Percentiles rank a stretch among this genome's conserved stretches.
Conservation (phyloP, 2,888 invertebrate species). For the Acanthopleura granulata region DNA sequence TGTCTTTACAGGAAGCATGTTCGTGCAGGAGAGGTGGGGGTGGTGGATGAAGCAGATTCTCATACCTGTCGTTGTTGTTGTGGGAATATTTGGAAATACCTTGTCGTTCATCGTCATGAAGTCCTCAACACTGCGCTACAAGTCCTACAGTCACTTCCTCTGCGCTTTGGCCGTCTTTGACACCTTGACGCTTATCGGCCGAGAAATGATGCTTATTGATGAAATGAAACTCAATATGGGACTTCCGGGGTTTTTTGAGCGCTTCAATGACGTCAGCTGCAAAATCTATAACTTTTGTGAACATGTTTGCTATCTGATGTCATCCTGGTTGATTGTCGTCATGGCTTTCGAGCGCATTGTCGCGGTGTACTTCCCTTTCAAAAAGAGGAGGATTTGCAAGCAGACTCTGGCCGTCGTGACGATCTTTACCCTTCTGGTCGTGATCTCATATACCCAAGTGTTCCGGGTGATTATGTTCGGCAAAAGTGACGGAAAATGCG, state of each 20-base stretch:
- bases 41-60: slow-evolving; percentile 57
- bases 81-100: slow-evolving; percentile 63
- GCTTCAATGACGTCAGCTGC: slow-evolving; percentile 51
- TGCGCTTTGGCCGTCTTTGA: slow-evolving; percentile 61
- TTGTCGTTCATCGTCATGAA: slow-evolving; percentile 62
- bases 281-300: slow-evolving; percentile 57
- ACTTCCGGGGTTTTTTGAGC: slow-evolving; percentile 32
- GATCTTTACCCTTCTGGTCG: slow-evolving; percentile 48
- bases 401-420: slow-evolving; percentile 53
- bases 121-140: slow-evolving; percentile 52
- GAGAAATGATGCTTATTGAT: slow-evolving; percentile 41
- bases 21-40: slow-evolving; percentile 39
- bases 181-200: slow-evolving; percentile 52
- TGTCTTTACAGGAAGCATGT: too few species aligned
- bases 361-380: slow-evolving; percentile 63
- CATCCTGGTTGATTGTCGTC: slow-evolving; percentile 64
- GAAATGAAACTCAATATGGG: slow-evolving; percentile 39
- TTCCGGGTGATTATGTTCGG: slow-evolving; percentile 56
- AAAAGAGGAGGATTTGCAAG: slow-evolving; percentile 49
- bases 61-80: slow-evolving; percentile 52
- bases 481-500: slow-evolving; percentile 23
- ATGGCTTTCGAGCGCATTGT: slow-evolving; percentile 62
- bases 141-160: slow-evolving; percentile 65
- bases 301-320: slow-evolving; percentile 60
- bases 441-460: slow-evolving; percentile 54